Conservation (phyloP, 2,797 vertebrate genomes). For the Sebastes oblongus region DNA sequence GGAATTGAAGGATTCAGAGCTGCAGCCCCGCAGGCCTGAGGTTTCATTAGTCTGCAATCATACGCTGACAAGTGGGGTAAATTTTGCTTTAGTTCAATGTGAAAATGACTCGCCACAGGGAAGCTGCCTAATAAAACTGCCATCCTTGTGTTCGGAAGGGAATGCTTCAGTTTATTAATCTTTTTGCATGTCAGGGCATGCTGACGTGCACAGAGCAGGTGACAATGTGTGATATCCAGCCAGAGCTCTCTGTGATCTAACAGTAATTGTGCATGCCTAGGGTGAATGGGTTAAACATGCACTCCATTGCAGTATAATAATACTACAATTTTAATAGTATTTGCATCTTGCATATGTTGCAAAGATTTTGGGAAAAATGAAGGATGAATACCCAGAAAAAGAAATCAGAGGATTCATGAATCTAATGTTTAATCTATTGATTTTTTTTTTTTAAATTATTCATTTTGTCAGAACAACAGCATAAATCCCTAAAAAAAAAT, state of each 20-base stretch:
- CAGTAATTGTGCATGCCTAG: background rate
- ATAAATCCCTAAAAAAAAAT: background rate
- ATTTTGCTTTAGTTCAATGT: conserved; percentile 25
- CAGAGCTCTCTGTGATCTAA: background rate
- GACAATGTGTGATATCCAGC: background rate
- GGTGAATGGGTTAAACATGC: background rate
- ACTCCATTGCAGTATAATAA: no score
- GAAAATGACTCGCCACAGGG: conserved; percentile 30
- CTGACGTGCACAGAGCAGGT: background rate
- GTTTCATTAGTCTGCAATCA: conserved; percentile 50
- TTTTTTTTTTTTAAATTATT: background rate
- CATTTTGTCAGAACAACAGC: background rate
- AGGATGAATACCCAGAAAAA: background rate
- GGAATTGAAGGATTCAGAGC: conserved; percentile 24
- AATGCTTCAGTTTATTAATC: conserved; percentile 12
- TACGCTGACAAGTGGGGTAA: conserved; percentile 24
- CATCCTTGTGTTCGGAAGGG: background rate
- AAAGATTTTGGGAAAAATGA: background rate
- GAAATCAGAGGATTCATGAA: background rate
- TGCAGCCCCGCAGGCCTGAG: conserved; percentile 24
- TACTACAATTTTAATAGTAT: background rate
- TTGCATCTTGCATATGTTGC: background rate
- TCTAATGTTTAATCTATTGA: no score
- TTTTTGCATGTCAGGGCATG: conserved; percentile 14
- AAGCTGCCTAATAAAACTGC: conserved; percentile 29